Percentiles rank a stretch among this genome's conserved stretches.
These are phyloP conservation scores for Akabosia matsudoensis DNA, from an alignment of 1,140 invertebrate genomes.

Conservation along the genomic window DNA sequence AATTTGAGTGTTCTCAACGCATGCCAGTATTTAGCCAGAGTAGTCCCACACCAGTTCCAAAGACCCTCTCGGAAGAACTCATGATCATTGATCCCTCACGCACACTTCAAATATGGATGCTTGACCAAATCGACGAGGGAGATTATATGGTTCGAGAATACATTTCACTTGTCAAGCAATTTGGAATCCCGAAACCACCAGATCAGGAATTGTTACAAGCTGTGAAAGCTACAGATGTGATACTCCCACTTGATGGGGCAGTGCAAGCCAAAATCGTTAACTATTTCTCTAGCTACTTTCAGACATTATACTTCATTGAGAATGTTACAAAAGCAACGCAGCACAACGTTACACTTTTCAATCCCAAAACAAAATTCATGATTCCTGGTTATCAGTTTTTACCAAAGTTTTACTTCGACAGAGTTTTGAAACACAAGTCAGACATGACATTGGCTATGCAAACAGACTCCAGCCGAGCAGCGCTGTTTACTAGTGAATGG, in stretches of 20 bases:
- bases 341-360: not conserved
- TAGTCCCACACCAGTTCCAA: no score
- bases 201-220: not conserved
- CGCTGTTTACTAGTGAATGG: no score
- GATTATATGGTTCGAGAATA: not conserved
- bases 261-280: not conserved
- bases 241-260: no score
- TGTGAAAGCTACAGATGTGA: no score
- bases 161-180: not conserved
- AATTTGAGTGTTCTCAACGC: no score
- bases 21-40: no score
- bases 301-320: not conserved
- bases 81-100: not conserved
- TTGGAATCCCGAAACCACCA: not conserved
- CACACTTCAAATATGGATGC: not conserved
- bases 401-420: no score
- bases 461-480: no score
- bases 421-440: no score
- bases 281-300: not conserved
- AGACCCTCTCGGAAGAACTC: not conserved
- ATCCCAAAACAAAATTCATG: not conserved
- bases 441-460: no score
- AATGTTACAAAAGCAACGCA: not conserved
- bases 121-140: not conserved
- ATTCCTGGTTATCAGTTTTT: no score